Base-by-base conservation (phyloP, 1,140 invertebrate genomes). In the Phymorhynchus buccinoides region DNA sequence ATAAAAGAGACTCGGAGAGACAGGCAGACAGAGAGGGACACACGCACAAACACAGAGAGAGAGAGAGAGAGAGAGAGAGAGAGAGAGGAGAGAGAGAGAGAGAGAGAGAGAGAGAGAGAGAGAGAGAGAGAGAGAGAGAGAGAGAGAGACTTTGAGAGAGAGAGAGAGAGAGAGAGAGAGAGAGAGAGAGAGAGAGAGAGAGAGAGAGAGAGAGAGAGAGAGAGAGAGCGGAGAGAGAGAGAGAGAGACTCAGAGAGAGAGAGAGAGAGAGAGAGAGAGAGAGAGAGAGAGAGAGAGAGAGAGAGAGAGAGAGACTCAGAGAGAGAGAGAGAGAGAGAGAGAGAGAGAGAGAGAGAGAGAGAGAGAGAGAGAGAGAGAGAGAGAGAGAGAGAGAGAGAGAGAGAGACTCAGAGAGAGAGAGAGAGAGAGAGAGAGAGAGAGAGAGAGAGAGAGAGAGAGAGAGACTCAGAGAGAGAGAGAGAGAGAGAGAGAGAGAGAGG, bases 391-490 rank as follows among this genome's bases (percentile, higher is more conserved):
- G 7, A 48, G 44, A 48, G 7, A 48, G 44, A 48, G 7, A 48
- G 44, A 48, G 7, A 48, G 7, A 48, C 44, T 9, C 44, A 48
- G 7, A 48, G 7, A 48, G 7, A 48, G 7, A 48, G 7, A 48
- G 7, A 48, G 7, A 48, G 7, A 48, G 7, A 48, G 7, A 48
- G 7, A 18, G 6, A 39, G 6, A 73, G 6, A 32, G 1, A 77
- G 18, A 30, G 18, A 37, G 1, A 35, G 18, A 77, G 18, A 77
- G 18, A 35, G 18, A 77, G 73, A 56, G n/a, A 62, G 12, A 1
- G 73, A 86, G 14, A 16, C 48, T 12, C 80, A 82, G 14, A 22
- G 83, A 37, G 85, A 56, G 3, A 78, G 18, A 75, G 16, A 48
- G 7, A 48, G 7, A 48, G 7, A 48, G 7, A 48, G 22, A 18